These are phyloP conservation scores for Himalopsyche tibetana DNA, from an alignment of 2,888 invertebrate genomes.

Conservation along the genomic window DNA sequence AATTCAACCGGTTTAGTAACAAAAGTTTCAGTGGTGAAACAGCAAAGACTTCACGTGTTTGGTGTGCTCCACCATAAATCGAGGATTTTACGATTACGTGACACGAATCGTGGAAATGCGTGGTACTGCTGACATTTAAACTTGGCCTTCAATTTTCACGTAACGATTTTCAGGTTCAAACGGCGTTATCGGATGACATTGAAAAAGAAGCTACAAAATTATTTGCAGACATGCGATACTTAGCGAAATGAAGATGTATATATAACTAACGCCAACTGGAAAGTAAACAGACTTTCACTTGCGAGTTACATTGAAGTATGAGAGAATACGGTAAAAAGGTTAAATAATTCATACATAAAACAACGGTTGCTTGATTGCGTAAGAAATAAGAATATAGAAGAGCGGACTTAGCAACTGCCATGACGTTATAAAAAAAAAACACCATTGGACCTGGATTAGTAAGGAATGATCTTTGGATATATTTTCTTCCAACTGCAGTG, in stretches of 20 bases:
- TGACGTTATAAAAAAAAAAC: too few relatives aligned
- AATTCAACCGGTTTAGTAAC: not conserved
- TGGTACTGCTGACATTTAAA: not conserved
- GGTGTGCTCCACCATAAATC: not conserved
- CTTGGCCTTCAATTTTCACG: not conserved
- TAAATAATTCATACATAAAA: too few relatives aligned
- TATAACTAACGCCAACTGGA: not conserved
- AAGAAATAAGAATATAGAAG: too few relatives aligned
- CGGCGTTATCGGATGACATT: conserved; percentile 10
- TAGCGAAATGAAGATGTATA: not conserved
- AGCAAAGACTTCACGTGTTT: not conserved
- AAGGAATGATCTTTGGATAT: too few relatives aligned
- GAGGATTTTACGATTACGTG: not conserved
- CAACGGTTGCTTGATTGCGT: too few relatives aligned
- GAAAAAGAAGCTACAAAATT: conserved; percentile 33
- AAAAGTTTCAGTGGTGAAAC: not conserved
- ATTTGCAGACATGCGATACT: conserved; percentile 24
- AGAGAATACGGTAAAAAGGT: too few relatives aligned
- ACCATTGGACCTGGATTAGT: too few relatives aligned
- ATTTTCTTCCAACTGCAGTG: too few relatives aligned
- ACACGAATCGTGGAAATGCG: conserved; percentile 4
- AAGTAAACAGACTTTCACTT: conserved; percentile 32
- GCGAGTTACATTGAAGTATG: not conserved
- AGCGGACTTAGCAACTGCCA: too few relatives aligned
- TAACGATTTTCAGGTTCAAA: conserved; percentile 24